Base-by-base conservation (phyloP, 2,113 vertebrate species). In the Hymenochirus boettgeri region DNA sequence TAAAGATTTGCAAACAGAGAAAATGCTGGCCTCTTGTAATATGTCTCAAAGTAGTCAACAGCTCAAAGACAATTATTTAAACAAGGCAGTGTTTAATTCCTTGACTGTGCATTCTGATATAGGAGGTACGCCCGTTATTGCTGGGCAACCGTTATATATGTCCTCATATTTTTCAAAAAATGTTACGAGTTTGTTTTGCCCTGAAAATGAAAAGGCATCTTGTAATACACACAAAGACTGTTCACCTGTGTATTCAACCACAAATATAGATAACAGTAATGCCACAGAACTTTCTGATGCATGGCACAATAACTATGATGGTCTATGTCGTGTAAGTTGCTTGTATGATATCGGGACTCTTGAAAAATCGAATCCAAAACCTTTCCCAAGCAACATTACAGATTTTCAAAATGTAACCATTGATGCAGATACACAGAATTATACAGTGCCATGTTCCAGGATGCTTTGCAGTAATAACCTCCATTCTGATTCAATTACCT, bases 91-190 rank as follows among this genome's bases (percentile, higher is more conserved):
- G 27, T 26, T 1, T 8, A 33, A 35, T 61, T 21, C 18, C 10
- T 61, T 70, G 70, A 11, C 53, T 69, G 66, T 70, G 69, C 75
- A 81, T 55, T 77, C 55, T 76, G 69, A 57, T 61, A 50, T 63
- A 66, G 72, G 71, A 75, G 69, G 72, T 46, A 57, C 61, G 45
- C 19, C 74, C 51, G 82, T 78, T 59, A 88, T 74, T 69, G 73
- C 73, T 50, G 76, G 80, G 66, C 83, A 80, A 29, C 92, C 93
- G 25, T 90, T 92, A 27, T 70, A 93, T 67, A 93, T 90, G 74
- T 90, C 91, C 56, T 90, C 93, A 59, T 87, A 85, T 74, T 93
- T 93, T 50, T 97, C 95, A 79, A 86, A 92, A 74, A 90, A 89
- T 71, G 75, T 93, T 58, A 83, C 84, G 57, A 79, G 72, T 50